Evolutionary conservation across 2,888 invertebrate species (phyloP), one percentile per base, ranked within the genome.

Genomic region (Amblyjoppa proteus): DNA sequence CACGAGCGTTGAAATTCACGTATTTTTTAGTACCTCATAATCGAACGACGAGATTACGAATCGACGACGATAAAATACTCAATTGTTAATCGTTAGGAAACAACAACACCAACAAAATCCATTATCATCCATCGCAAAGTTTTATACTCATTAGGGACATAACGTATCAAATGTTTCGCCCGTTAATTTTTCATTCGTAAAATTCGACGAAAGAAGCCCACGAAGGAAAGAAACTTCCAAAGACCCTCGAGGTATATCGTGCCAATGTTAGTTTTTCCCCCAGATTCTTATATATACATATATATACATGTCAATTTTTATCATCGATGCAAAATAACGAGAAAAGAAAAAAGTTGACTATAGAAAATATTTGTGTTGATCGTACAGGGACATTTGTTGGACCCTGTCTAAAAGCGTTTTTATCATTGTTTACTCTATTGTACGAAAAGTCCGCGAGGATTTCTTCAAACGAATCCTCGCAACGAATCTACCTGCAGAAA

Each of bases 111-210:
- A 70, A 70, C 34, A 56, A 34, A 73, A 16, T 25, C 1, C 6
- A 71, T 58, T 56, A 41, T 73, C 56, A 38, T 38, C n/a, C 2
- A 38, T 73, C n/a, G 73, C 58, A 58, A 56, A 38, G 73, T 78
- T 81, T 85, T 81, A 53, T 81, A 85, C 68, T 66, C 25, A 56
- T 78, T 80, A 74, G 64, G 28, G 7, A 69, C 78, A 70, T 70
- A 70, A 74, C 75, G 13, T 53, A 34, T 11, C 20, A 58, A 73
- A 53, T 73, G 25, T 69, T 58, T 81, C 76, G 68, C 77, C 41
- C n/a, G 58, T 66, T n/a, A 49, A 38, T 84, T 76, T 69, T 66
- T 49, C 25, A 68, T 70, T n/a, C 79, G 69, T 28, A 45, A 38
- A 64, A 70, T 75, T 70, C 28, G 70, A 49, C n/a, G 25, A 28